Evolutionary conservation across 2,888 invertebrate species (phyloP).

Genomic region (Sarcophaga rosellei): DNA sequence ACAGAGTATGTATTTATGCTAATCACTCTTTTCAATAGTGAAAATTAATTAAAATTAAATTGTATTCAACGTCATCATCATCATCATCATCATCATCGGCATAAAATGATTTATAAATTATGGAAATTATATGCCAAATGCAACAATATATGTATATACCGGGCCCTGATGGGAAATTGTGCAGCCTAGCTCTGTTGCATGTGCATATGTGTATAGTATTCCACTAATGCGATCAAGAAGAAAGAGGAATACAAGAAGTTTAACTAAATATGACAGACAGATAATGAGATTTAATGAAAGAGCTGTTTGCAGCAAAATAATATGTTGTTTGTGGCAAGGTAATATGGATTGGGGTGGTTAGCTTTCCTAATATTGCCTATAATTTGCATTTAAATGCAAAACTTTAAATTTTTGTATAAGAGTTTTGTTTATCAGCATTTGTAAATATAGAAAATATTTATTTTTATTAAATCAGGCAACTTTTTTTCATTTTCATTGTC

Average conservation of each 20-base stretch:
- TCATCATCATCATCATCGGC: too few species aligned
- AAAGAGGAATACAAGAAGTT: not conserved
- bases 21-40: constrained; percentile 60
- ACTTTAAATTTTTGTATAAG: too few species aligned
- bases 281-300: constrained; percentile 47
- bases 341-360: not conserved
- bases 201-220: constrained; percentile 5
- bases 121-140: constrained; percentile 55
- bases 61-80: constrained; percentile 30
- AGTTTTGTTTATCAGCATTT: too few species aligned
- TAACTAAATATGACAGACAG: constrained; percentile 55
- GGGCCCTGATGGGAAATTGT: not conserved
- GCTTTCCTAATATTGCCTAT: not conserved
- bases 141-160: not conserved
- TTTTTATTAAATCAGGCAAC: too few species aligned
- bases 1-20: constrained; percentile 51
- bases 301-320: constrained; percentile 6
- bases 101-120: constrained; percentile 60
- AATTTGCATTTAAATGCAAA: constrained; percentile 58
- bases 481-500: too few species aligned
- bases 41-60: constrained; percentile 68
- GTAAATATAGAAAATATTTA: too few species aligned
- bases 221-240: not conserved
- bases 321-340: not conserved
- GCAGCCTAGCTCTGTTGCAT: not conserved